phyloP scores from a whole-genome alignment of 2,797 vertebrate species.

The Hyperoplus lanceolatus region DNA sequence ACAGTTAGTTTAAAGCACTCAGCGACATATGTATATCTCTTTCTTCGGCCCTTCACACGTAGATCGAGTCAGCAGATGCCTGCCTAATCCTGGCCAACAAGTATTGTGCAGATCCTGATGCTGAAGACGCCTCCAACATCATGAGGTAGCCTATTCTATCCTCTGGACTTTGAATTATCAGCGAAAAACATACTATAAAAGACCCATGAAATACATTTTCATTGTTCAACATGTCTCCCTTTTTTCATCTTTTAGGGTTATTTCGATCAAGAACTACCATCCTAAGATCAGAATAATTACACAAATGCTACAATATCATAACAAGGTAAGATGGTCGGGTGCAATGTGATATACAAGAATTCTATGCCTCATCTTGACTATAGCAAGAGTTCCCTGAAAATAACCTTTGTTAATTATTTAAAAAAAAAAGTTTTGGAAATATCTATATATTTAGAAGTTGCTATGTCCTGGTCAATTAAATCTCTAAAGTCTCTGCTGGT shows the following conservation, averaged over 20 bases:
- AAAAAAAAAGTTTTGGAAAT: too few relatives aligned
- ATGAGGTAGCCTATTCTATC: constrained; percentile 90
- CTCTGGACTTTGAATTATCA: background rate
- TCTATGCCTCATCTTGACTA: background rate
- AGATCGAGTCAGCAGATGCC: constrained; percentile 99
- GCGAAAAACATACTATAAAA: background rate
- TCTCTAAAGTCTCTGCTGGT: background rate
- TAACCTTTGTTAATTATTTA: too few relatives aligned
- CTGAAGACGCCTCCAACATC: constrained; percentile 99
- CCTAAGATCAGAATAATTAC: constrained; percentile 99
- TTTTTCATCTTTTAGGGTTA: constrained; percentile 88
- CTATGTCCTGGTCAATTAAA: background rate
- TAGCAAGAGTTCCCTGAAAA: too few relatives aligned
- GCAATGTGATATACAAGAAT: background rate
- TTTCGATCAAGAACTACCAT: constrained; percentile 99
- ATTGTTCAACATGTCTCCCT: constrained; percentile 4
- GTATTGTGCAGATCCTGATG: constrained; percentile 98
- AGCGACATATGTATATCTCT: background rate
- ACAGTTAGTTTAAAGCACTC: background rate
- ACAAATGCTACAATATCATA: constrained; percentile 99
- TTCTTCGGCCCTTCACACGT: constrained; percentile 60
- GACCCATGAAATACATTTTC: background rate
- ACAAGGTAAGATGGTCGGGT: constrained; percentile 89
- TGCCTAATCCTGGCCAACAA: constrained; percentile 99
- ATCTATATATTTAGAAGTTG: background rate